Percentiles rank a stretch among this genome's conserved stretches.
These are phyloP conservation scores for Rambutsinella grinnellia DNA, from an alignment of 2,888 invertebrate genomes.

Conservation along the genomic window DNA sequence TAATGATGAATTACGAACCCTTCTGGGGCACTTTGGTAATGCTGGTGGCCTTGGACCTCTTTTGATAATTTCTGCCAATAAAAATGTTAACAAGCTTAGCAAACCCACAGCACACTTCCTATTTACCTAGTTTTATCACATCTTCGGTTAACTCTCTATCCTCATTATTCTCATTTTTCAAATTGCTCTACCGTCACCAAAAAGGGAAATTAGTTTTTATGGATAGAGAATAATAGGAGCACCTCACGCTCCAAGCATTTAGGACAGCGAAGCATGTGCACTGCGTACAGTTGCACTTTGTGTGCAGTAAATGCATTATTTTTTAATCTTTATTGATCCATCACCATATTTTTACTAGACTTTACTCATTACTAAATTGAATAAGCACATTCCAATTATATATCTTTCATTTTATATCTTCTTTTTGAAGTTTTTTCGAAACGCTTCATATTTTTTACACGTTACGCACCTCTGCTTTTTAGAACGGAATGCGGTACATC, in stretches of 20 bases:
- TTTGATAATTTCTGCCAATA: slow-evolving; percentile 72
- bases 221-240: not conserved
- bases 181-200: no score
- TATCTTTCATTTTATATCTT: no score
- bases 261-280: not conserved
- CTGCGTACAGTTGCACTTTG: no score
- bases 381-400: no score
- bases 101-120: not conserved
- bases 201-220: no score
- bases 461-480: not conserved
- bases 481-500: not conserved
- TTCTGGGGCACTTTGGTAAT: slow-evolving; percentile 73
- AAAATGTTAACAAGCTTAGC: slow-evolving; percentile 19
- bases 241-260: not conserved
- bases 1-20: slow-evolving; percentile 78
- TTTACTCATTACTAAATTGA: no score
- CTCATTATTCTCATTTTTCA: not conserved
- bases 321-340: not conserved
- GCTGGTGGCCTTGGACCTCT: slow-evolving; percentile 73
- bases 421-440: not conserved
- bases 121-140: not conserved
- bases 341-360: not conserved
- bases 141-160: not conserved
- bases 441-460: not conserved
- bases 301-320: no score